Evolutionary conservation across 2,797 vertebrate species (phyloP).

Genomic region (Octomys mimax): DNA sequence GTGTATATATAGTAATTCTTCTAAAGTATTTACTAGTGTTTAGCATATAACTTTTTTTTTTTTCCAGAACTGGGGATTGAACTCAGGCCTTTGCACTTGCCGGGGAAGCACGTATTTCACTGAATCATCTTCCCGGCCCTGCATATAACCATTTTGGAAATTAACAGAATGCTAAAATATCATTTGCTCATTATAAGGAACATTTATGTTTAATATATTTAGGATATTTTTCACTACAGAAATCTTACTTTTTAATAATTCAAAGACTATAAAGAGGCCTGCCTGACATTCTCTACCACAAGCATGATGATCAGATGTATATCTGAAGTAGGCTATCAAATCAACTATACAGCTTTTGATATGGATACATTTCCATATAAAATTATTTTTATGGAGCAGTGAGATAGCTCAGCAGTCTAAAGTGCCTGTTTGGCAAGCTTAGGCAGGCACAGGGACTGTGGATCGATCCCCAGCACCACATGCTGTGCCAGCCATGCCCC

Average conservation of each 20-base stretch:
- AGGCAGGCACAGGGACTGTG: too few relatives aligned
- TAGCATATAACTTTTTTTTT: conserved; percentile 9
- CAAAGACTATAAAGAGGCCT: neutral
- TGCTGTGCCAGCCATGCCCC: too few relatives aligned
- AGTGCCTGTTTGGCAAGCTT: too few relatives aligned
- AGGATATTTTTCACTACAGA: neutral
- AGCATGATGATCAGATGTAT: neutral
- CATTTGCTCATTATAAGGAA: neutral
- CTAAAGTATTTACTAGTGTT: neutral
- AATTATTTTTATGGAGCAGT: neutral
- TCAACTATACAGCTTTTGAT: neutral
- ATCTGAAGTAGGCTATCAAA: neutral
- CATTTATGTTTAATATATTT: neutral
- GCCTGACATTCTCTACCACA: neutral
- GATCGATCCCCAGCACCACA: too few relatives aligned
- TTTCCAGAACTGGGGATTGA: too few relatives aligned
- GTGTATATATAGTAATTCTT: neutral
- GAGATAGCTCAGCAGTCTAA: too few relatives aligned
- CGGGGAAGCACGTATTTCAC: too few relatives aligned
- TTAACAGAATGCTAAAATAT: neutral
- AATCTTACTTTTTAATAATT: conserved; percentile 46
- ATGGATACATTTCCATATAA: neutral
- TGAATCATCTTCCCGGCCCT: too few relatives aligned
- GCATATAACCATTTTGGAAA: conserved; percentile 33
- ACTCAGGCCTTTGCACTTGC: too few relatives aligned